Evolutionary conservation across 2,797 vertebrate species (phyloP), one percentile per base, ranked within the genome.

Genomic region (Siniperca scherzeri): DNA sequence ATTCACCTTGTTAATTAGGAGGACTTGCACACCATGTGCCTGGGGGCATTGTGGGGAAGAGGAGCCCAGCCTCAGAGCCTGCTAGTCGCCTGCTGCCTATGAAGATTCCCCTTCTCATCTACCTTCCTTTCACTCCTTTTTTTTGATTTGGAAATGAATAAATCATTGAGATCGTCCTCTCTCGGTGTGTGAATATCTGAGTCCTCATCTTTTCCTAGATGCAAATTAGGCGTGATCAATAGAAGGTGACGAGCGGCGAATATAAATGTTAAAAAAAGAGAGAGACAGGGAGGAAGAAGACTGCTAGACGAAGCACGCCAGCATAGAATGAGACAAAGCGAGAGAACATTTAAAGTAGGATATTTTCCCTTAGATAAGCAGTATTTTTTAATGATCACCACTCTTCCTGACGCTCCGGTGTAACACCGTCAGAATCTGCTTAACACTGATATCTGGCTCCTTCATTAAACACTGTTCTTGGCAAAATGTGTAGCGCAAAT

Each of bases 1-100:
- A 97, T 98, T 98, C 98, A 99, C 98, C 98, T 99, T 99, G 98
- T 98, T 99, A 99, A 99, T 99, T 99, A 99, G 98, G 98, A 97
- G 97, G 97, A 98, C 97, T 98, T 96, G 97, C 97, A 97, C 96
- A 97, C 96, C 96, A 96, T 95, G 95, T 93, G 96, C 98, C 97
- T 93, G 91, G 88, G 95, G 98, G 97, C 96, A 86, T 83, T 88
- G 91, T 91, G 91, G 90, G 89, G 89, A 92, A 94, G 93, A 94
- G 91, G 96, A 97, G 97, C 97, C 97, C 97, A 95, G 95, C 97
- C 96, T 96, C 96, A 95, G 96, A 95, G 97, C 97, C 97, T 95
- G 95, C 95, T 91, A 98, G 97, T 97, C 96, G 96, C 96, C 95
- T 92, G 88, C 96, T 95, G 96, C 96, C 97, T 99, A 96, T 98